Conservation (phyloP, 2,113 vertebrate genomes). For the Cinclus mexicanus region DNA sequence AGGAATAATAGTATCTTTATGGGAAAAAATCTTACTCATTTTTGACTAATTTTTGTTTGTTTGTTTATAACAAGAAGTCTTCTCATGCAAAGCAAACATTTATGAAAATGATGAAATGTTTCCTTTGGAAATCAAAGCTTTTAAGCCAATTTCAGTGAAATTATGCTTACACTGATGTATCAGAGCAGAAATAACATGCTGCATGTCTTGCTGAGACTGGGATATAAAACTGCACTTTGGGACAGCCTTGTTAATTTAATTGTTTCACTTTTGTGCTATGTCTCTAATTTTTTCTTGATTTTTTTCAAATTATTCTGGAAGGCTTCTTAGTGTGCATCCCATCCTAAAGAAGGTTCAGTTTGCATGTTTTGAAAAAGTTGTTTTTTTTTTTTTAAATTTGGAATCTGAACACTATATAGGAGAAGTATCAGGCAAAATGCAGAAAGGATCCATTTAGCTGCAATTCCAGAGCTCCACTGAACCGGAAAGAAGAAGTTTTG, state of each 20-base stretch:
- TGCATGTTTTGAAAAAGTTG: not conserved
- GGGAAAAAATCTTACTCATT: not conserved
- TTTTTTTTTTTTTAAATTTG: rapidly evolving
- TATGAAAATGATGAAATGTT: not conserved
- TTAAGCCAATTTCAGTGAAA: not conserved
- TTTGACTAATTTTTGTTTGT: not conserved
- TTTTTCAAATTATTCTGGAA: not conserved
- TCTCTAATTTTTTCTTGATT: not conserved
- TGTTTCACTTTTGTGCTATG: not conserved
- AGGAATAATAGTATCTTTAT: not conserved
- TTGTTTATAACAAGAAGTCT: not conserved
- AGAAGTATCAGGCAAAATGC: not conserved
- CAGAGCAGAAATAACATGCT: not conserved
- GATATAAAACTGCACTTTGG: not conserved
- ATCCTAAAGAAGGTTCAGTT: not conserved
- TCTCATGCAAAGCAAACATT: not conserved
- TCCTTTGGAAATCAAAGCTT: not conserved
- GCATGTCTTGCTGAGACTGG: not conserved
- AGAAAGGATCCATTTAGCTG: not conserved
- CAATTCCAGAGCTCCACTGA: not conserved
- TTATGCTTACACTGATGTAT: not conserved
- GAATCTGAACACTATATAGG: not conserved
- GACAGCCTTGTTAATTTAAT: not conserved
- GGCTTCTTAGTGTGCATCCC: not conserved
- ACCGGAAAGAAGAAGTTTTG: not conserved